These are phyloP conservation scores for Picathartes gymnocephalus DNA, from an alignment of 2,113 vertebrate species.

Conservation along the genomic window DNA sequence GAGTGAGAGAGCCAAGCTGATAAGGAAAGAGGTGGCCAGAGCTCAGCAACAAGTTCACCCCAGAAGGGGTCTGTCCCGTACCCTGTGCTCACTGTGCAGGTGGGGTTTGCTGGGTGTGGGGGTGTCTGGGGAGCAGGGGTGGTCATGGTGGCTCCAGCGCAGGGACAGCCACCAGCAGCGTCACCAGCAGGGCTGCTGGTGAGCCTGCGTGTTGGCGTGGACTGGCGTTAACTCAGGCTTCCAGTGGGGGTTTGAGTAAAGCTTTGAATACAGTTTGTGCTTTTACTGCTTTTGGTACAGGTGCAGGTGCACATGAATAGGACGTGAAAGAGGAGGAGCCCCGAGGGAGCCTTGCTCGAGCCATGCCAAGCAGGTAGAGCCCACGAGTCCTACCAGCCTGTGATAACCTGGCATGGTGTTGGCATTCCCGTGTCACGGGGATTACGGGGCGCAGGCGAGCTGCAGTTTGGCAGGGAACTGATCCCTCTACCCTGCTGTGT, in stretches of 20 bases:
- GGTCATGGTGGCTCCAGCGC: fast-evolving
- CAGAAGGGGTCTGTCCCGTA: fast-evolving
- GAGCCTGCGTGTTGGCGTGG: background rate
- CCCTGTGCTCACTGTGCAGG: background rate
- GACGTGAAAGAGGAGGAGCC: slow-evolving; percentile 43
- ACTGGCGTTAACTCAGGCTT: background rate
- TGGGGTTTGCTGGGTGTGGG: fast-evolving
- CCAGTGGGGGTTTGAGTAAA: background rate
- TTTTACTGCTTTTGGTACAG: slow-evolving; percentile 47
- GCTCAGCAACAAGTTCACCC: background rate
- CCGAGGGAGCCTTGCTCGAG: slow-evolving; percentile 9
- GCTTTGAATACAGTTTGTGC: background rate
- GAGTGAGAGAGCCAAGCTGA: background rate
- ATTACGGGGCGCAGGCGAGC: background rate
- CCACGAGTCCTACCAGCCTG: background rate
- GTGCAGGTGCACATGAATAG: slow-evolving; percentile 52
- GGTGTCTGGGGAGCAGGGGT: fast-evolving
- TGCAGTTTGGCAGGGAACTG: background rate
- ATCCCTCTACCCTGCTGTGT: background rate
- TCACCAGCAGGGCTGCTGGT: fast-evolving
- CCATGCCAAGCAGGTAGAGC: slow-evolving; percentile 44
- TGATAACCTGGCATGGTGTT: slow-evolving; percentile 2
- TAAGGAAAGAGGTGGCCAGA: background rate
- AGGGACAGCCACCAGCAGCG: background rate
- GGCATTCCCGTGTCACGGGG: background rate